Conservation (phyloP, 2,888 invertebrate genomes). For the Dolomedes plantarius region DNA sequence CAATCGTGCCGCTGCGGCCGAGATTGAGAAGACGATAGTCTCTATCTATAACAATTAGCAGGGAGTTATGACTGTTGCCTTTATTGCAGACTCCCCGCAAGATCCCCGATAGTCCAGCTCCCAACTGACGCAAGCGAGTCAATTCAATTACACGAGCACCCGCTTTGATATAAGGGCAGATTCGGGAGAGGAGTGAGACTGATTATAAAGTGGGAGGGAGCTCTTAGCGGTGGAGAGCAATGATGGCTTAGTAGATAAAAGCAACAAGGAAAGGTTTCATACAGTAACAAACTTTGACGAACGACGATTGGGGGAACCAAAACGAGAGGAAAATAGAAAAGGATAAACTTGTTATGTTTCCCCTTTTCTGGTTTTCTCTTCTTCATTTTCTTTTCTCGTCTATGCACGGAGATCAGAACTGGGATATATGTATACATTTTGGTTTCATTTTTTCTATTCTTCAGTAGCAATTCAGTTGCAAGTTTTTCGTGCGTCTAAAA, state of each 20-base stretch:
- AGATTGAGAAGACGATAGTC: conserved; percentile 12
- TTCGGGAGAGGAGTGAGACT: neutral
- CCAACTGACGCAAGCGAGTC: neutral
- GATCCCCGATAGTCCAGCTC: neutral
- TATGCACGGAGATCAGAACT: too few relatives aligned
- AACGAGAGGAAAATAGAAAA: too few relatives aligned
- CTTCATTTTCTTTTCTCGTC: too few relatives aligned
- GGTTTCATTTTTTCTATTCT: too few relatives aligned
- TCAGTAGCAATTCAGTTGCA: too few relatives aligned
- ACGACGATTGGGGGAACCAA: neutral
- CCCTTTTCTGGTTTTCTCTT: too few relatives aligned
- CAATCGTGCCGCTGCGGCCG: neutral
- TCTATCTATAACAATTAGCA: conserved; percentile 14
- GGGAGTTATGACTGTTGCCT: conserved; percentile 9
- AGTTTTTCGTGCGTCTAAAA: too few relatives aligned
- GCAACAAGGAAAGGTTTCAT: neutral
- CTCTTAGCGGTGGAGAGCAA: neutral
- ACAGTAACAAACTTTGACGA: neutral
- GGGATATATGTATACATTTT: too few relatives aligned
- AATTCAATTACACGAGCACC: neutral
- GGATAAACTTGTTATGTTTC: too few relatives aligned
- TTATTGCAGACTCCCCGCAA: neutral
- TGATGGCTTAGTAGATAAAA: neutral
- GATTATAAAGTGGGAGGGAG: neutral
- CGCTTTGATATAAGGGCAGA: conserved; percentile 13